Evolutionary conservation across 2,113 vertebrate species (phyloP), one percentile per base, ranked within the genome.

Genomic region (Propithecus coquereli): DNA sequence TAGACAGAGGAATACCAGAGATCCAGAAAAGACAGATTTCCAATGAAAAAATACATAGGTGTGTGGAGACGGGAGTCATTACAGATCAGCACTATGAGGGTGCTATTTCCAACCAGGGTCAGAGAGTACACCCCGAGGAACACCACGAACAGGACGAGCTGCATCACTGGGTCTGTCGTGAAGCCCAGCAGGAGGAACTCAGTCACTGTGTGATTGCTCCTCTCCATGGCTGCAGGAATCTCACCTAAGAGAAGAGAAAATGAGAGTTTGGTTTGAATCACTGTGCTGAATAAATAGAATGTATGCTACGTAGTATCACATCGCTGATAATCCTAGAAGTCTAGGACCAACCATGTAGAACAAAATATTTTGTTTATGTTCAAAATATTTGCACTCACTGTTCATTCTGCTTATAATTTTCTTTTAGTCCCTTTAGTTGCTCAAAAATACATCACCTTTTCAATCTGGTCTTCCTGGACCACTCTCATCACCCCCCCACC

Each of bases 1-100:
- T 97, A 97, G n/a, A 96, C 89, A 52, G 95, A 91, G 14, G 97
- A 97, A 11, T 97, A 98, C 11, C 97, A 98, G n/a, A 97, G 34
- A 63, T 97, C 94, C 81, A 96, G 76, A 45, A 95, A 93, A 0
- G 94, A 97, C 4, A 97, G 52, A 77, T 96, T 97, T 25, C 96
- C 94, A 86, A 34, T 96, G 79, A 97, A 97, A 16, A 98, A 95
- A 40, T 97, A 98, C 96, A 97, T 97, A 16, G 92, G 80, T 0
- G 91, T 97, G 70, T 98, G 97, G 4, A 98, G 95, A 0, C 3
- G 8, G 45, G 30, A 82, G 45, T 96, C 84, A 52, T 34, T 92
- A 27, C 66, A 87, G 84, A 95, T 96, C 32, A 96, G 17, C 1
- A 71, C 0, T 0, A 90, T 87, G n/a, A 97, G 85, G 30, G 6